These are phyloP conservation scores for Chydorus sphaericus DNA, from an alignment of 2,888 invertebrate genomes.

Conservation along the genomic window DNA sequence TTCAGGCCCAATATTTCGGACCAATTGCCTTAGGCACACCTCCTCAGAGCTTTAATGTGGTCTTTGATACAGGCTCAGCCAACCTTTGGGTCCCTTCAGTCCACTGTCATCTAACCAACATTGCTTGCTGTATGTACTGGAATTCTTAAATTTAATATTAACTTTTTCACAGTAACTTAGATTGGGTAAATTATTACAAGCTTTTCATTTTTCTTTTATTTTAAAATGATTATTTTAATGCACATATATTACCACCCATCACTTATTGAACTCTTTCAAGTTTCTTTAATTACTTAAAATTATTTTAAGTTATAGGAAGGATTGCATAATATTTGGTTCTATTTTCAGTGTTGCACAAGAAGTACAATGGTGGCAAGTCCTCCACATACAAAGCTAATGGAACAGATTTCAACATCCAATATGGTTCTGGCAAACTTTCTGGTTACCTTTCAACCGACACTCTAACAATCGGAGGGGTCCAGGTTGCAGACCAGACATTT, in stretches of 20 bases:
- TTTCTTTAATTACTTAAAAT: too few species aligned
- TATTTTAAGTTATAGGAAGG: too few species aligned
- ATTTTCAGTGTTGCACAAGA: constrained; percentile 70
- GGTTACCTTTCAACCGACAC: constrained; percentile 84
- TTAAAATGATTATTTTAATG: too few species aligned
- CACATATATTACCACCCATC: too few species aligned
- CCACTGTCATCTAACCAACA: constrained; percentile 81
- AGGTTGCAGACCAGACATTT: constrained; percentile 10
- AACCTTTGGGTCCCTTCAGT: constrained; percentile 99
- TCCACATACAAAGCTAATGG: constrained; percentile 72
- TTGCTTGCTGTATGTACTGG: constrained; percentile 74
- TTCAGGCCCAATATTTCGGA: constrained; percentile 87
- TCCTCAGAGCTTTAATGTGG: constrained; percentile 80
- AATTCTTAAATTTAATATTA: too few species aligned
- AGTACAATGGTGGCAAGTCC: constrained; percentile 81
- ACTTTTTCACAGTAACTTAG: too few species aligned
- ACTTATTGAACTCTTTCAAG: too few species aligned
- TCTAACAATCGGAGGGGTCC: not conserved
- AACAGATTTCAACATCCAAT: constrained; percentile 78
- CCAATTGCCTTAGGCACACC: constrained; percentile 81
- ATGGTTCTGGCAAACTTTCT: constrained; percentile 90
- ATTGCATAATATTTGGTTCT: constrained; percentile 9
- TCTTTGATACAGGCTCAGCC: constrained; percentile 97
- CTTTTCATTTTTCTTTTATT: too few species aligned
- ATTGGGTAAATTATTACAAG: too few species aligned